Conservation (phyloP, 2,797 vertebrate genomes). For the Hydrocynus forskahlii region DNA sequence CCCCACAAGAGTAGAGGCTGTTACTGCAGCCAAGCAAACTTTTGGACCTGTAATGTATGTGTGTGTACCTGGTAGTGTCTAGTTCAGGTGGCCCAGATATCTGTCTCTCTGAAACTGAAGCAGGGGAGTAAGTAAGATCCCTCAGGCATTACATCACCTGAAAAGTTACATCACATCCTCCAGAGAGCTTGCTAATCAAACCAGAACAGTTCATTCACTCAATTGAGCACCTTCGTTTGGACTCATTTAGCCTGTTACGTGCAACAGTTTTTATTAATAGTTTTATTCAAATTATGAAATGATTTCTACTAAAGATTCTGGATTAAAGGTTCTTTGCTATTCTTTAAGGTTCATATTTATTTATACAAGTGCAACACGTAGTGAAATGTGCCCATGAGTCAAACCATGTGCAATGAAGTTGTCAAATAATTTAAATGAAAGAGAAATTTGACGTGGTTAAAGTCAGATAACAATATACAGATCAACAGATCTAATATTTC, state of each 20-base stretch:
- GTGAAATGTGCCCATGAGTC: too few species aligned
- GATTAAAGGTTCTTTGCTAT: too few species aligned
- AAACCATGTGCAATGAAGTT: too few species aligned
- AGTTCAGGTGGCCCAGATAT: constrained; percentile 74
- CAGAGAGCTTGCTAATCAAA: constrained; percentile 56
- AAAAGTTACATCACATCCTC: constrained; percentile 59
- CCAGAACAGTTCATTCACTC: constrained; percentile 23
- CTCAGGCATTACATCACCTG: constrained; percentile 70
- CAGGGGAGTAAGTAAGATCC: constrained; percentile 62
- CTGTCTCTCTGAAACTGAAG: constrained; percentile 59
- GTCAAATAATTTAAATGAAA: too few species aligned
- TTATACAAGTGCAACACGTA: too few species aligned
- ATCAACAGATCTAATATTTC: too few species aligned
- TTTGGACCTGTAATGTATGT: constrained; percentile 40
- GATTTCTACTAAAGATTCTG: too few species aligned
- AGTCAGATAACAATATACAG: too few species aligned
- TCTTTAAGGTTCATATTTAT: too few species aligned
- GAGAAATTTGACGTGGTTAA: too few species aligned
- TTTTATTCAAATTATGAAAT: background rate
- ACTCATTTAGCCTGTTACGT: constrained; percentile 3
- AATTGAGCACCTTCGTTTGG: background rate
- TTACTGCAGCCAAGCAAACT: background rate
- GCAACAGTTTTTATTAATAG: background rate
- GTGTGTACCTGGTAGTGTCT: constrained; percentile 49
- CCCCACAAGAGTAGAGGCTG: too few species aligned